These are phyloP conservation scores for Pristiophorus japonicus DNA, from an alignment of 2,113 vertebrate genomes.

Conservation along the genomic window DNA sequence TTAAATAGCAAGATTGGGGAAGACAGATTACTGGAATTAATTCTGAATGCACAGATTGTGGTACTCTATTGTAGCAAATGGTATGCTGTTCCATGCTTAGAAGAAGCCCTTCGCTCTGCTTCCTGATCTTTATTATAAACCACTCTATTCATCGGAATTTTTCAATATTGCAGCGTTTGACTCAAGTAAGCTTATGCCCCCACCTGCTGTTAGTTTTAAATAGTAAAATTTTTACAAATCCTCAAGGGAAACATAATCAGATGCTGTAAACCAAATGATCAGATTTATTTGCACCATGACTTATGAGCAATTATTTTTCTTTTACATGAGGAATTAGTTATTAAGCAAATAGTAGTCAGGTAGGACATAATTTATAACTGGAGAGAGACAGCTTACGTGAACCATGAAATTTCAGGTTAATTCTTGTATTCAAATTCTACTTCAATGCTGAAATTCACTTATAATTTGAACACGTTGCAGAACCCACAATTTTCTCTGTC, in stretches of 20 bases:
- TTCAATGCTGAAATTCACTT: neutral
- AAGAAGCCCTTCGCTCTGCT: neutral
- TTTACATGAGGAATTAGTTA: neutral
- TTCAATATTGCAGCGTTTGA: neutral
- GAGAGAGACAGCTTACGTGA: neutral
- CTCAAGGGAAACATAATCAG: neutral
- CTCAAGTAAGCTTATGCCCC: neutral
- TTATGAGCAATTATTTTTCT: neutral
- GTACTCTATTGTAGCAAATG: neutral
- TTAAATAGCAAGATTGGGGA: neutral
- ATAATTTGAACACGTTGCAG: neutral
- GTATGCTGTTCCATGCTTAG: neutral
- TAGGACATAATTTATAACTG: neutral
- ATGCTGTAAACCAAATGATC: neutral
- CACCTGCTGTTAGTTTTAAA: neutral
- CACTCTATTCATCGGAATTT: neutral
- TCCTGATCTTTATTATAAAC: neutral
- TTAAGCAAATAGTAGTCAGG: constrained; percentile 1
- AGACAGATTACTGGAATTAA: neutral
- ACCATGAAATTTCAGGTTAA: neutral
- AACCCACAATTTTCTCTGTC: neutral
- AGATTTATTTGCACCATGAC: neutral
- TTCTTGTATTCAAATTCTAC: neutral
- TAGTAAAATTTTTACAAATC: neutral
- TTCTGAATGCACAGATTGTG: neutral